Evolutionary conservation across 2,113 vertebrate species (phyloP), one percentile per base, ranked within the genome.

Genomic region (Cinclus cinclus): DNA sequence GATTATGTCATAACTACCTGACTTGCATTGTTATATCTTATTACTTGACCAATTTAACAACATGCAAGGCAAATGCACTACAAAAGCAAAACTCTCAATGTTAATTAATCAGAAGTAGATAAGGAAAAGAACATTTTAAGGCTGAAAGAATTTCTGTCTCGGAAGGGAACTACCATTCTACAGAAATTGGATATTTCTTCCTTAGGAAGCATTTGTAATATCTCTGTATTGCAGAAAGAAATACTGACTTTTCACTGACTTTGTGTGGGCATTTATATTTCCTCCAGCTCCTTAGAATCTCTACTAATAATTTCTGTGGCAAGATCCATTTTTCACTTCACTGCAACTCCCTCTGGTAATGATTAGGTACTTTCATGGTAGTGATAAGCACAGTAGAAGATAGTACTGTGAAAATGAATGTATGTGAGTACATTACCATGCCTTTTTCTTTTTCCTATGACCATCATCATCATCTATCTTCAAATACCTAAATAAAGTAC

Each of bases 31-130:
- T 94, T 65, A 63, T 93, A 64, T 92, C 85, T 87, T 82, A 79
- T 84, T 93, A 80, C 62, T 63, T 94, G 77, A 83, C 86, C 76
- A 70, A 76, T 92, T 94, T 79, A 77, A 90, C 67, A 79, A 41
- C 65, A 49, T 41, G 65, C 69, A 91, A 71, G 91, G 78, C 89
- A 96, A 94, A 73, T 62, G 69, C 16, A 75, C 56, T 47, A 81
- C 75, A 94, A 90, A 95, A 41, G 64, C 33, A 73, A 69, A 76
- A 52, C 59, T 92, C 68, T 94, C 75, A 44, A 11, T 94, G 46
- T 76, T 92, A 94, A 97, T 92, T 92, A 91, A 22, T 73, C 59
- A 65, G 42, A 83, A 83, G 30, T 22, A 89, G 79, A 91, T 88
- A 92, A 94, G 52, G 24, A 86, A 90, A 52, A 90, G 52, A 74